Conservation (phyloP, 2,888 invertebrate genomes). For the Dicyrtoma fusca region DNA sequence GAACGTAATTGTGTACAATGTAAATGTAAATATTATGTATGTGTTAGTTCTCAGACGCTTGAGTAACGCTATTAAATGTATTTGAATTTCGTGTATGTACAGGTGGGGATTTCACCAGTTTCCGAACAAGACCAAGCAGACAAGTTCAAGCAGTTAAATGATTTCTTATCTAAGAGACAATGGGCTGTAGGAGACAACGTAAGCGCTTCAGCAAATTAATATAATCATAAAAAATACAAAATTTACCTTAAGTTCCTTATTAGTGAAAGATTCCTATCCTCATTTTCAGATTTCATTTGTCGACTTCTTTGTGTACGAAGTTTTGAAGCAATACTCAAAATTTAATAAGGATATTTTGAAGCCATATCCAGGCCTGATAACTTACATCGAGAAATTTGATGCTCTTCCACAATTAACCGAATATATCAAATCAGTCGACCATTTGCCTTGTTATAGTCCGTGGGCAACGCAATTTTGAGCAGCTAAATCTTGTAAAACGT, state of each 20-base stretch:
- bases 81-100: no score
- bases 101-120: no score
- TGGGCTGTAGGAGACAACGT: no score
- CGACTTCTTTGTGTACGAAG: constrained; percentile 62
- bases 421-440: constrained; percentile 57
- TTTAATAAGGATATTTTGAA: constrained; percentile 58
- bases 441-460: constrained; percentile 47
- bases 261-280: not conserved
- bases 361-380: constrained; percentile 58
- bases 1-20: no score
- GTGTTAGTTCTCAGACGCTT: no score
- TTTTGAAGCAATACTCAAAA: constrained; percentile 59
- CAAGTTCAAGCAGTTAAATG: no score
- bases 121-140: no score
- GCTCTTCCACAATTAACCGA: constrained; percentile 57
- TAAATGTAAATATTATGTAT: no score
- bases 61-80: no score
- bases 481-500: no score
- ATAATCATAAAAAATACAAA: not conserved
- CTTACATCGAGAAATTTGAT: constrained; percentile 59
- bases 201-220: not conserved
- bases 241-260: not conserved
- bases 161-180: no score
- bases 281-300: constrained; percentile 59
- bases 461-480: not conserved